These are phyloP conservation scores for Carettochelys insculpta DNA, from an alignment of 2,113 vertebrate genomes.

Conservation along the genomic window DNA sequence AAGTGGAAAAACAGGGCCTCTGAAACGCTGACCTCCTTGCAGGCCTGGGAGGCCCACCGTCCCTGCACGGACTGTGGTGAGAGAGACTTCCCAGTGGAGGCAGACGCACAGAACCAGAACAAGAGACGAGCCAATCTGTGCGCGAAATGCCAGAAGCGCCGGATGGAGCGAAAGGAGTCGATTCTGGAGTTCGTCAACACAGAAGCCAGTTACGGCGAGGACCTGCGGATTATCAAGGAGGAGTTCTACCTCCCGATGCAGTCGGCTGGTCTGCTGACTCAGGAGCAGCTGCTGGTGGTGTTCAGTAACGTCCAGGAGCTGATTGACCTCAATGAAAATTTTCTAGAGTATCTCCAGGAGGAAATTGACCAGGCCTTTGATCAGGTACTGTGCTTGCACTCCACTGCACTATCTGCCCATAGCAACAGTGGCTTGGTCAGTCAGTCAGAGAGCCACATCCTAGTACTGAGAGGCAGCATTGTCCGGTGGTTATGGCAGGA, in stretches of 20 bases:
- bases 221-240: constrained; percentile 89
- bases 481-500: neutral
- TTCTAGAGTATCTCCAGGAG: constrained; percentile 88
- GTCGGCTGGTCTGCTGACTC: constrained; percentile 83
- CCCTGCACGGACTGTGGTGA: constrained; percentile 89
- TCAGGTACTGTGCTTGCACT: constrained; percentile 74
- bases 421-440: fast-evolving
- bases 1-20: constrained; percentile 84
- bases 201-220: constrained; percentile 88
- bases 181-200: constrained; percentile 92
- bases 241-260: constrained; percentile 92
- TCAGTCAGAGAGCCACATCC: neutral
- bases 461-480: neutral
- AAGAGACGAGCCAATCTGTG: constrained; percentile 83
- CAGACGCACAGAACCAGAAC: constrained; percentile 70
- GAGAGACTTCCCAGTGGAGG: constrained; percentile 72
- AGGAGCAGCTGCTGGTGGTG: constrained; percentile 86
- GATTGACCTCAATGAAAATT: constrained; percentile 88
- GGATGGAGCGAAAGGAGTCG: constrained; percentile 89
- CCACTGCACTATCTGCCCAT: neutral
- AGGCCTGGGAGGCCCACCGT: constrained; percentile 84
- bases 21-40: constrained; percentile 71
- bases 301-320: constrained; percentile 91
- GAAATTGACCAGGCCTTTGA: constrained; percentile 88
- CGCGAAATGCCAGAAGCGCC: constrained; percentile 84